Evolutionary conservation across 2,888 invertebrate species (phyloP).

Genomic region (Drosophila barbarae): DNA sequence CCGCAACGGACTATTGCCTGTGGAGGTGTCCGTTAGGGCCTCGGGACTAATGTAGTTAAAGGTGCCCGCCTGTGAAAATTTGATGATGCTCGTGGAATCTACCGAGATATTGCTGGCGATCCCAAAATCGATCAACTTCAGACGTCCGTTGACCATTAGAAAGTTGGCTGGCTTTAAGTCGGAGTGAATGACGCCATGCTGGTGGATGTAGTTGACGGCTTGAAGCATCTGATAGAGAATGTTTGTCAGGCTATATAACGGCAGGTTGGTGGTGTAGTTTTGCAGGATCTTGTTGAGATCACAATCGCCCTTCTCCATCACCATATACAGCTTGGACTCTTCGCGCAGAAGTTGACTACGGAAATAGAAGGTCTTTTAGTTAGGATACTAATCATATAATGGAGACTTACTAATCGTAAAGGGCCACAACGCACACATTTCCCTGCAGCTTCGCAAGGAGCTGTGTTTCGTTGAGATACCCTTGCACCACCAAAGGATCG

Average conservation of each 20-base stretch:
- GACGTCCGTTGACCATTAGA: constrained; percentile 88
- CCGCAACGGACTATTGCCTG: constrained; percentile 78
- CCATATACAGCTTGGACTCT: constrained; percentile 87
- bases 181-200: constrained; percentile 95
- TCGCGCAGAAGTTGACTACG: constrained; percentile 85
- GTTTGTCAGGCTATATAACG: constrained; percentile 88
- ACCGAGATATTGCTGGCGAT: constrained; percentile 93
- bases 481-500: constrained; percentile 86
- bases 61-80: constrained; percentile 91
- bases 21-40: constrained; percentile 86
- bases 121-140: constrained; percentile 98
- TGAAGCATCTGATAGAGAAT: constrained; percentile 97
- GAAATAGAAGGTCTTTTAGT: too few relatives aligned
- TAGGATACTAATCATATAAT: not conserved
- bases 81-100: constrained; percentile 93
- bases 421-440: constrained; percentile 89
- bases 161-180: constrained; percentile 99
- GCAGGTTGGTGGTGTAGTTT: constrained; percentile 82
- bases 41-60: constrained; percentile 98
- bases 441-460: constrained; percentile 90
- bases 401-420: constrained; percentile 90
- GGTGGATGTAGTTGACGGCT: constrained; percentile 94
- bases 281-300: constrained; percentile 90
- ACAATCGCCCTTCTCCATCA: constrained; percentile 95
- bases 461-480: constrained; percentile 93